Evolutionary conservation across 2,888 invertebrate species (phyloP).

Genomic region (Tinea trinotella): DNA sequence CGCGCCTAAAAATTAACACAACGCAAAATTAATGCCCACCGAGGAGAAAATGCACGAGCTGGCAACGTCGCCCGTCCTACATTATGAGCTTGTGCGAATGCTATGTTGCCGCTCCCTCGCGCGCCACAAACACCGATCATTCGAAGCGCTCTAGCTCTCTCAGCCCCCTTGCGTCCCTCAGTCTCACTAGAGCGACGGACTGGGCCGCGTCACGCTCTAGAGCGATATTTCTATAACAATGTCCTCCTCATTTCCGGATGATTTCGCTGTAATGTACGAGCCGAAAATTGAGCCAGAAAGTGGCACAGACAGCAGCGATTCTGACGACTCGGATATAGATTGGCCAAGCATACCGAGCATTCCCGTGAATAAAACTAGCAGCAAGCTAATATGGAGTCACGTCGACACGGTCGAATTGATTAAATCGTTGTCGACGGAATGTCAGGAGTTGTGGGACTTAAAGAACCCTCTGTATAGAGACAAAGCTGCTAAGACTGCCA

Average conservation of each 20-base stretch:
- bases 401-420: conserved; percentile 52
- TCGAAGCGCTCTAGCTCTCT: conserved; percentile 40
- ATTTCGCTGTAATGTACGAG: conserved; percentile 37
- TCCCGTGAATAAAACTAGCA: conserved; percentile 21
- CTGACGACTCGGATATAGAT: conserved; percentile 39
- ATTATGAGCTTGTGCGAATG: background rate
- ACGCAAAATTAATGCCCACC: conserved; percentile 14
- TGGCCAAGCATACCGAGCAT: conserved; percentile 21
- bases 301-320: conserved; percentile 33
- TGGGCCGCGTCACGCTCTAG: conserved; percentile 37
- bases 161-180: conserved; percentile 25
- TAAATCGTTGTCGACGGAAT: conserved; percentile 45
- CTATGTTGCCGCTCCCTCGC: conserved; percentile 38
- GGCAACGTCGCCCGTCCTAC: conserved; percentile 1
- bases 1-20: conserved; percentile 29
- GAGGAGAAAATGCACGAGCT: background rate
- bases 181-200: conserved; percentile 61
- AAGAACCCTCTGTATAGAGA: conserved; percentile 47
- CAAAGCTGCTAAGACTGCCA: conserved; percentile 37
- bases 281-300: conserved; percentile 50
- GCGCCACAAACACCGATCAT: conserved; percentile 47
- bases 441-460: conserved; percentile 52
- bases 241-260: conserved; percentile 55
- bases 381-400: conserved; percentile 39
- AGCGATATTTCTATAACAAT: no score